phyloP scores from a whole-genome alignment of 2,113 vertebrate genomes.

The Rhynchomys soricoides region DNA sequence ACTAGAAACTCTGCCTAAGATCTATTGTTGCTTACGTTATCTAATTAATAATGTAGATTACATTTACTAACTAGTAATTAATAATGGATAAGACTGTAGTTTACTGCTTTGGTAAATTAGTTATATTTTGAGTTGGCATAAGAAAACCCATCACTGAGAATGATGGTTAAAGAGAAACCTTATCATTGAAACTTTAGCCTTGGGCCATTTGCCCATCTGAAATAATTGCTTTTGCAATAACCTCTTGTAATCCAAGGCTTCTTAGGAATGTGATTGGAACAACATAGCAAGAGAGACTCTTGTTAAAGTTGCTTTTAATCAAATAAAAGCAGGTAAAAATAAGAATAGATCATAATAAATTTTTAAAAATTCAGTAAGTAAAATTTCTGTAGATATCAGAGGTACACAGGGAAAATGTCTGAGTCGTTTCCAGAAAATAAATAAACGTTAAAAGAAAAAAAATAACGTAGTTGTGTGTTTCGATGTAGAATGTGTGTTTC shows the following conservation, averaged over 20 bases:
- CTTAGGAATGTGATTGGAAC: constrained; percentile 60
- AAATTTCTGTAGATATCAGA: constrained; percentile 53
- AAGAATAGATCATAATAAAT: constrained; percentile 46
- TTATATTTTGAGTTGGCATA: constrained; percentile 61
- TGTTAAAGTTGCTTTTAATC: constrained; percentile 74
- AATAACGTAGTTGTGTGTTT: neutral
- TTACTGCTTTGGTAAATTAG: constrained; percentile 53
- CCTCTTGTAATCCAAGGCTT: constrained; percentile 51
- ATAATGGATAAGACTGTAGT: constrained; percentile 23
- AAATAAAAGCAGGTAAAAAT: constrained; percentile 64
- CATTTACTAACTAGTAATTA: neutral
- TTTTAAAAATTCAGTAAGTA: constrained; percentile 46
- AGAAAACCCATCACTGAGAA: constrained; percentile 51
- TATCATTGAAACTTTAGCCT: constrained; percentile 54
- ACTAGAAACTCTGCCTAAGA: constrained; percentile 20
- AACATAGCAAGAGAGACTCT: constrained; percentile 29
- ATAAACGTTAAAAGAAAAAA: neutral
- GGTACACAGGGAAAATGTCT: neutral
- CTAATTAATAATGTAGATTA: neutral
- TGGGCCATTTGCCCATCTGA: neutral
- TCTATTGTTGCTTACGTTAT: neutral
- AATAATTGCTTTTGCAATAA: constrained; percentile 69
- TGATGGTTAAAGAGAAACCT: constrained; percentile 18
- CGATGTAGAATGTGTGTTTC: neutral
- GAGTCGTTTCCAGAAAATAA: neutral